Base-by-base conservation (phyloP, 2,797 vertebrate genomes). In the Choloepus didactylus region DNA sequence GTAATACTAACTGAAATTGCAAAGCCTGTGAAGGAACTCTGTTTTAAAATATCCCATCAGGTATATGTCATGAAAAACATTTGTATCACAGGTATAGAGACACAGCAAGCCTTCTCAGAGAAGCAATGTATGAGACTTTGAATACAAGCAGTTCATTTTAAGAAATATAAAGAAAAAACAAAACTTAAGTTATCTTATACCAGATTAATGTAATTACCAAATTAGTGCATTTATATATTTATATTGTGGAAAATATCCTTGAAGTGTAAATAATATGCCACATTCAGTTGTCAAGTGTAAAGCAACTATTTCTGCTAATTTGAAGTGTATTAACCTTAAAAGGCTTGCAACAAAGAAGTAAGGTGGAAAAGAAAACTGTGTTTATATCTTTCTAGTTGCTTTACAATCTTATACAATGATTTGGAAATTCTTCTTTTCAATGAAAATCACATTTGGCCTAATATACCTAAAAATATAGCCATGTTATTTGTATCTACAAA, bases 51-150 rank as follows among this genome's bases (percentile, higher is more conserved):
- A 77, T 16, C 10, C 80, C 16, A 90, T 27, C 18, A 15, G 44
- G 1, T 66, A 35, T 31, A 46, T 72, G 3, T 75, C 79, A 64
- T 38, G 69, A 81, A 60, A 95, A 80, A n/a, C 11, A 56, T 64
- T 59, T 84, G 6, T 86, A 59, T 62, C 59, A 38, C 21, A 16
- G 46, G 46, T 38, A 44, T 82, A 41, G 7, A 69, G 27, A 79
- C 11, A 18, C 14, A 67, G 73, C 93, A 81, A 93, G 18, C 14
- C 29, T 87, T 66, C 54, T 94, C 79, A 46, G 12, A 11, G 41
- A 94, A 94, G 49, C 73, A 95, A 85, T 69, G n/a, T 25, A 67
- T n/a, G 19, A 93, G 44, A 81, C 16, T 59, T 93, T 54, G 5
- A 29, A 4, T 85, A 25, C 38, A 84, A 16, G 86, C 35, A 62